Conservation (phyloP, 2,888 invertebrate species). For the Arge pagana region DNA sequence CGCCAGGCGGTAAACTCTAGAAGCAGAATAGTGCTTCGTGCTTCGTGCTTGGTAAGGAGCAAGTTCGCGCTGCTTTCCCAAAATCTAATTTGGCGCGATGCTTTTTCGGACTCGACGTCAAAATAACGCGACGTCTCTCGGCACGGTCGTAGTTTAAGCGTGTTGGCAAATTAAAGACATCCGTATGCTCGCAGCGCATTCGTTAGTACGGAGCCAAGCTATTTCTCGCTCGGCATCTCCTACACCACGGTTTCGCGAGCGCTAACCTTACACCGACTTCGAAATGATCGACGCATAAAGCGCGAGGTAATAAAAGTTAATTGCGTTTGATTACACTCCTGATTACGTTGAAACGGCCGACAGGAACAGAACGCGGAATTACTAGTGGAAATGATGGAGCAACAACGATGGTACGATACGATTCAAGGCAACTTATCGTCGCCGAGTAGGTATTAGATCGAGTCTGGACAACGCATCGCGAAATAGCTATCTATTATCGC, state of each 20-base stretch:
- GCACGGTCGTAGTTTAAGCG: slow-evolving; percentile 42
- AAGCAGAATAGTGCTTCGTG: slow-evolving; percentile 19
- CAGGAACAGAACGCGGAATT: slow-evolving; percentile 7
- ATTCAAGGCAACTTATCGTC: too few relatives aligned
- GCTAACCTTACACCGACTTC: slow-evolving; percentile 23
- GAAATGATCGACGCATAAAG: slow-evolving; percentile 40
- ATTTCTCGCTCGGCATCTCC: slow-evolving; percentile 27
- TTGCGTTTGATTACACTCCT: slow-evolving; percentile 36
- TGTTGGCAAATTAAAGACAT: slow-evolving; percentile 47
- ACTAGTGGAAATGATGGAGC: too few relatives aligned
- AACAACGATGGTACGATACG: too few relatives aligned
- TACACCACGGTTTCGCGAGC: not conserved
- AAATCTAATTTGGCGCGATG: slow-evolving; percentile 48
- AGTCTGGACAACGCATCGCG: too few relatives aligned
- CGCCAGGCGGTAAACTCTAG: slow-evolving; percentile 22
- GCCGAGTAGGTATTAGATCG: too few relatives aligned
- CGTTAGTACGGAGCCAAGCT: slow-evolving; percentile 32
- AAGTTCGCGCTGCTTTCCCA: slow-evolving; percentile 11
- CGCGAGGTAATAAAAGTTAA: slow-evolving; percentile 40
- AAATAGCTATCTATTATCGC: too few relatives aligned
- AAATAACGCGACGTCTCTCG: slow-evolving; percentile 20
- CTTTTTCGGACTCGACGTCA: slow-evolving; percentile 17
- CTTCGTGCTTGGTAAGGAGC: slow-evolving; percentile 15
- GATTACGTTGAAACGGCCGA: slow-evolving; percentile 7
- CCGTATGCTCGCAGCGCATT: too few relatives aligned